A percentile compares a stretch with the other conserved stretches of the same genome.
Conservation (phyloP, 2,797 vertebrate species). For the Hylomyscus alleni region DNA sequence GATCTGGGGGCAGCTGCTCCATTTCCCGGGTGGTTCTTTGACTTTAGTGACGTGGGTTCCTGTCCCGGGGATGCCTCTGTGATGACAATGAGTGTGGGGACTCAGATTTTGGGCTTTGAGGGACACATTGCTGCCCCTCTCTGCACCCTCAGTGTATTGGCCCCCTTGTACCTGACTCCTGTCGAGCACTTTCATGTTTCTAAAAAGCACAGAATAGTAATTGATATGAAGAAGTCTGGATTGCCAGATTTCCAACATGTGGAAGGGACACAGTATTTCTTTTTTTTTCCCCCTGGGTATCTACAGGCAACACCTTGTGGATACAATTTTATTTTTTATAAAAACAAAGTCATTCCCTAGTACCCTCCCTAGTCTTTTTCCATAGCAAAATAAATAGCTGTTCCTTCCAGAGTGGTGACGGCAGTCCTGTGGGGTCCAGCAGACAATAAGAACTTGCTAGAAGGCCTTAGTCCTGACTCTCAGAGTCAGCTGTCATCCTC, state of each 20-base stretch:
- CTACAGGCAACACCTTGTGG: no score
- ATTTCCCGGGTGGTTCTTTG: not conserved
- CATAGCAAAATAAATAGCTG: no score
- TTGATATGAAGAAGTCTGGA: not conserved
- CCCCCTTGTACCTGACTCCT: not conserved
- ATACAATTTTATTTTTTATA: no score
- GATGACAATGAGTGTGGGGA: not conserved
- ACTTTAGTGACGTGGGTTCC: not conserved
- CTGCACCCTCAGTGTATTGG: not conserved
- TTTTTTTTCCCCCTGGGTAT: no score
- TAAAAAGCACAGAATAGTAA: slow-evolving; percentile 5
- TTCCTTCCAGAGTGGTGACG: no score
- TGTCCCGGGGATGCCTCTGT: not conserved
- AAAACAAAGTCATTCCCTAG: no score
- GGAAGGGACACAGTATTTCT: not conserved
- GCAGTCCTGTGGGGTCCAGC: no score
- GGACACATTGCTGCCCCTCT: not conserved
- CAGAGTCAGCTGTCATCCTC: no score
- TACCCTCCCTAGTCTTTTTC: no score
- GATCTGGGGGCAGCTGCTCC: not conserved
- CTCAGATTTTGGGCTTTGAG: not conserved
- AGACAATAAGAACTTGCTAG: no score
- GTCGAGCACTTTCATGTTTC: slow-evolving; percentile 26
- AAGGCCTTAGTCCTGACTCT: no score
- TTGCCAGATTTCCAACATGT: not conserved